These are phyloP conservation scores for Intellagama lesueurii DNA, from an alignment of 2,797 vertebrate genomes.

Conservation along the genomic window DNA sequence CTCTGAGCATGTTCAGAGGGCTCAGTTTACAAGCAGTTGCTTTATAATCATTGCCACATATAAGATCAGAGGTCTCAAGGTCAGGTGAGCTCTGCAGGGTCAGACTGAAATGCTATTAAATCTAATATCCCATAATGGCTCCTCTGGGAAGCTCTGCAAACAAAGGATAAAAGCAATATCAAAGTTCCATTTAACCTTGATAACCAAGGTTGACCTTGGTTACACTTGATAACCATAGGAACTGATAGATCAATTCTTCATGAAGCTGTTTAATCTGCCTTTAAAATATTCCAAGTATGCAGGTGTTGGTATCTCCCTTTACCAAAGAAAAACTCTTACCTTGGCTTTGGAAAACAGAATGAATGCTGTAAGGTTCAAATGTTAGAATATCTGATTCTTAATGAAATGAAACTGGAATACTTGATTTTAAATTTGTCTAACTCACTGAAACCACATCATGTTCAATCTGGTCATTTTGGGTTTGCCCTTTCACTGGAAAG, in stretches of 20 bases:
- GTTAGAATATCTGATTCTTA: neutral
- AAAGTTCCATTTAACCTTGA: too few relatives aligned
- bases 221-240: too few relatives aligned
- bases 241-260: neutral
- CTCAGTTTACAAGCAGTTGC: neutral
- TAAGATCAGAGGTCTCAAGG: neutral
- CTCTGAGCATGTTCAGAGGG: neutral
- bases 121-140: neutral
- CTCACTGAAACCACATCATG: neutral
- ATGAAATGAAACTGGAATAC: neutral
- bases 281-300: neutral
- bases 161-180: neutral
- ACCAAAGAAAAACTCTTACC: neutral
- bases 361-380: neutral
- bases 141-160: too few relatives aligned
- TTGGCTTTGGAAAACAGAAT: neutral
- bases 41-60: neutral
- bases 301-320: neutral
- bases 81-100: too few relatives aligned
- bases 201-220: neutral
- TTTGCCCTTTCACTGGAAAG: too few relatives aligned
- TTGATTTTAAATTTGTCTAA: neutral
- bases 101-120: neutral
- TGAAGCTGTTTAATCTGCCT: neutral
- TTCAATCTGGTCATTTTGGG: too few relatives aligned